Percentiles rank a stretch among this genome's conserved stretches.
phyloP scores from a whole-genome alignment of 2,888 invertebrate genomes.

The Standfussiana lucernea region DNA sequence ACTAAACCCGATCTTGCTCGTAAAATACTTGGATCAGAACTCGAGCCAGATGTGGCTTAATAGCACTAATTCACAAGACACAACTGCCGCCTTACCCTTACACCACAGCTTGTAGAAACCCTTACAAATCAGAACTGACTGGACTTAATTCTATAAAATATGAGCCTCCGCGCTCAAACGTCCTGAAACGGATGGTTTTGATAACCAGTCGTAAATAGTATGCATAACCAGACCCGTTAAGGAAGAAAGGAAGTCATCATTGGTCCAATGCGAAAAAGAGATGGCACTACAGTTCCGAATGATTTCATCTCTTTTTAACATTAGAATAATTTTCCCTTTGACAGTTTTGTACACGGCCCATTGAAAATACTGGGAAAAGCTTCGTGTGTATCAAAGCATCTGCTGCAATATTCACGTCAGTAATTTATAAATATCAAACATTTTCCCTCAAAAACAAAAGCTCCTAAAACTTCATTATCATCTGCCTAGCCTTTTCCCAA shows the following conservation, averaged over 20 bases:
- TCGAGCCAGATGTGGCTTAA: conserved; percentile 20
- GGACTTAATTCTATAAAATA: conserved; percentile 17
- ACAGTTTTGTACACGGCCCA: neutral
- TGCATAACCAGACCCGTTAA: no score
- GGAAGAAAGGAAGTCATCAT: neutral
- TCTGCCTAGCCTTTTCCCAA: no score
- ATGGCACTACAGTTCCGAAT: neutral
- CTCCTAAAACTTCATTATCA: no score
- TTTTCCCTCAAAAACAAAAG: neutral
- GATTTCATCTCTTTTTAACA: neutral
- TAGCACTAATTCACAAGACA: conserved; percentile 25
- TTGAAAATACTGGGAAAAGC: neutral
- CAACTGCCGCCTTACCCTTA: conserved; percentile 5
- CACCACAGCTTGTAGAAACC: conserved; percentile 29
- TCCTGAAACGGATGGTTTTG: neutral
- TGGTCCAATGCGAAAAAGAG: neutral
- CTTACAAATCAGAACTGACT: conserved; percentile 27
- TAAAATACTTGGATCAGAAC: conserved; percentile 17
- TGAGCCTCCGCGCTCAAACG: neutral
- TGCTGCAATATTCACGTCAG: neutral
- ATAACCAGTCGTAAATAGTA: neutral
- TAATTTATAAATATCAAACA: neutral
- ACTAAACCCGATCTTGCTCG: neutral
- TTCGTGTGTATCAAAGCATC: neutral
- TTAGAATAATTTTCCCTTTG: neutral